phyloP scores from a whole-genome alignment of 2,113 vertebrate genomes.

The Meleagris gallopavo region DNA sequence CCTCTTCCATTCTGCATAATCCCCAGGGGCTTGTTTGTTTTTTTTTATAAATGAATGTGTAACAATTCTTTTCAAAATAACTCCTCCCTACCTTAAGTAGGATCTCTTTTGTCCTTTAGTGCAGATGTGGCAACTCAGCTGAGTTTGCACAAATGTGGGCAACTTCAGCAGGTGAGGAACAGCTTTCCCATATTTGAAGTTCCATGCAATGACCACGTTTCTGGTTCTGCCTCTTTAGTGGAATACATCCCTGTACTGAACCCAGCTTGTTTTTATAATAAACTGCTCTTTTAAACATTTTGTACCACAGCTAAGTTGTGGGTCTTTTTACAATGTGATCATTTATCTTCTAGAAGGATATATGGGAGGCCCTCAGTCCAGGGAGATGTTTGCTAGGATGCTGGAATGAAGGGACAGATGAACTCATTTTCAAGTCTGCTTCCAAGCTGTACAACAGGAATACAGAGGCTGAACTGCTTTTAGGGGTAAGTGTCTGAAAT shows the following conservation, averaged over 20 bases:
- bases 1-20: neutral
- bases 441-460: neutral
- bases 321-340: neutral
- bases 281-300: neutral
- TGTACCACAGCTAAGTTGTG: neutral
- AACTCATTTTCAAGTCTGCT: neutral
- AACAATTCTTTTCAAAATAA: neutral
- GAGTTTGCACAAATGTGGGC: neutral
- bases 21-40: neutral
- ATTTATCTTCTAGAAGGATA: neutral
- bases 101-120: neutral
- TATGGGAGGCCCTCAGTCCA: neutral
- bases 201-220: fast-evolving
- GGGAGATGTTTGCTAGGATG: neutral
- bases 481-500: neutral
- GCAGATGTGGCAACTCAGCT: neutral
- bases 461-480: neutral
- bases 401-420: neutral
- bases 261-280: neutral
- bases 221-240: neutral
- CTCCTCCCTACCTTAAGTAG: neutral
- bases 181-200: neutral
- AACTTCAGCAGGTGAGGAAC: neutral
- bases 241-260: neutral
- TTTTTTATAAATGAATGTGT: neutral